Evolutionary conservation across 2,888 invertebrate genomes (phyloP), one percentile per base, ranked within the genome.

Genomic region (Branchellion lobata): DNA sequence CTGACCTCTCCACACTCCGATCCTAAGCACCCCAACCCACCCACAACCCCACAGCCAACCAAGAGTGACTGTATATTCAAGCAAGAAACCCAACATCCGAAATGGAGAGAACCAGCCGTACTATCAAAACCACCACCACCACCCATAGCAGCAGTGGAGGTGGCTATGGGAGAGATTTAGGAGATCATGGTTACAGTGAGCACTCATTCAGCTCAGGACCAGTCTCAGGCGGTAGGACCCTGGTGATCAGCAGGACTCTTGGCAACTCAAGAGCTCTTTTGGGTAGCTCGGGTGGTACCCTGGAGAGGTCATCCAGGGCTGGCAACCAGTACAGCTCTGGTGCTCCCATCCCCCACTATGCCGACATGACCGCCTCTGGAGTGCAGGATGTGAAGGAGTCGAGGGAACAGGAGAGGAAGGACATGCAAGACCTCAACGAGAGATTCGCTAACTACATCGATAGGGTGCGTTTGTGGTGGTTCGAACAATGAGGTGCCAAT

Each of bases 391-490:
- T 89, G 27, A 88, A 88, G 82, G 84, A 86, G 77, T 84, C 84
- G 78, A 84, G 89, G 65, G 89, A 88, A 82, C 86, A 85, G 80
- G 89, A 89, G 84, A 89, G 89, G 87, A 88, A 88, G 83, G 89
- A 89, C 83, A 86, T 90, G 86, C 87, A 87, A 84, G 89, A 89
- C 82, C 84, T 90, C 82, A 90, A 90, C 84, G 89, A 89, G 83
- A 85, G 89, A 69, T 88, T 90, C 80, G 90, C 89, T 81, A 87
- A 85, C 85, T 90, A 89, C 85, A 89, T 89, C 82, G 89, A 89
- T 85, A 88, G 88, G 85, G 83, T 83, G 14, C n/a, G n/a, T n/a
- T n/a, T n/a, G n/a, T n/a, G n/a, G n/a, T n/a, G n/a, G n/a, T n/a
- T n/a, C 84, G 88, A 72, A 88, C n/a, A n/a, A n/a, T n/a, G n/a